phyloP scores from a whole-genome alignment of 1,140 invertebrate genomes.

The Mycetomoellerius zeteki region DNA sequence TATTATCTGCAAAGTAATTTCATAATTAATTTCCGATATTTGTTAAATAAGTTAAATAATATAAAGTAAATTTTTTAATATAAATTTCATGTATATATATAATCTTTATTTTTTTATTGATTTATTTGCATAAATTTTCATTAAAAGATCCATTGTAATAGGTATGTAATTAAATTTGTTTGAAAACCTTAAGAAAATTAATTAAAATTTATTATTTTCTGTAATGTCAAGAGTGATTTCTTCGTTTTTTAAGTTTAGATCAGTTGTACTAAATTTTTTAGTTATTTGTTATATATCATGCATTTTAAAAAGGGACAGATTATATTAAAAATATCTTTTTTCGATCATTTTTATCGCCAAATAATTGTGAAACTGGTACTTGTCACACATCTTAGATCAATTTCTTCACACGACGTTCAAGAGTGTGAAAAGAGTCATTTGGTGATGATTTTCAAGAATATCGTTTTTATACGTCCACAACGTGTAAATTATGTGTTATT shows the following conservation, averaged over 20 bases:
- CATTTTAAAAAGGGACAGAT: background rate
- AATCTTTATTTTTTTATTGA: background rate
- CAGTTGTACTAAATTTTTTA: background rate
- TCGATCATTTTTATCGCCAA: background rate
- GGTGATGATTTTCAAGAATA: conserved; percentile 22
- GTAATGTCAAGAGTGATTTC: background rate
- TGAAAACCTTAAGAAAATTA: background rate
- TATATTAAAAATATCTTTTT: background rate
- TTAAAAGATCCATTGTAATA: background rate
- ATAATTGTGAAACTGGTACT: conserved; percentile 47
- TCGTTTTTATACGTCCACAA: background rate
- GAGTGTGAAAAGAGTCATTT: background rate
- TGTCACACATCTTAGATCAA: conserved; percentile 30
- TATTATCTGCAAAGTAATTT: conserved; percentile 5
- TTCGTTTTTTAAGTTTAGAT: background rate
- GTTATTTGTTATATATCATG: background rate
- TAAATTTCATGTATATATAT: too few relatives aligned
- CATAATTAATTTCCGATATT: conserved; percentile 38
- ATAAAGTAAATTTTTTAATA: background rate
- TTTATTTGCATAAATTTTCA: conserved; percentile 14
- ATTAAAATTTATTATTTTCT: background rate
- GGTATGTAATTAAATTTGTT: background rate
- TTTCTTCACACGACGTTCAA: conserved; percentile 13
- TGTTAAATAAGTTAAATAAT: background rate
- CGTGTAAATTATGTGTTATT: background rate